Evolutionary conservation across 2,797 vertebrate genomes (phyloP), one percentile per base, ranked within the genome.

Genomic region (Pseudochaenichthys georgianus): DNA sequence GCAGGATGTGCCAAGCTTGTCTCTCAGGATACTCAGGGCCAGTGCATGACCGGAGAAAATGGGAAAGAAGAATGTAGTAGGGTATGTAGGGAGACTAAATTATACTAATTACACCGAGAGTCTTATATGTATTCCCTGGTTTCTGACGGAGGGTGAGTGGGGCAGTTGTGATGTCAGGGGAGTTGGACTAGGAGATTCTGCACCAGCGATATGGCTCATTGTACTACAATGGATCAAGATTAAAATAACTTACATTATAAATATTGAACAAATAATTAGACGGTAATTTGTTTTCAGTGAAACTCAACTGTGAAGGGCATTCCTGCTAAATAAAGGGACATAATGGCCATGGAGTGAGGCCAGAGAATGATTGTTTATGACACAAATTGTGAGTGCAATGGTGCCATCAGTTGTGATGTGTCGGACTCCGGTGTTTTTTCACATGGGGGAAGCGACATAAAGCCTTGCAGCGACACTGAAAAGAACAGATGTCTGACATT

Each of bases 401-500:
- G 51, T 52, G 51, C 45, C 70, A 71, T 84, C 63, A 58, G 38
- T 52, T 47, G 47, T 76, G 63, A 72, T 74, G 52, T 81, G 55
- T 34, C 47, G 0, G 47, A 55, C 58, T 58, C 45, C 62, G 67
- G 59, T 75, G 58, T 59, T 78, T 76, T 66, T 83, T 67, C 73
- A 79, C 52, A 78, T 64, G 52, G 57, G 31, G 16, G 13, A 53
- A 61, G 38, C 19, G 2, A 75, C 52, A 67, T 74, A 72, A 82
- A 77, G 57, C 51, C 66, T 65, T 13, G 23, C 57, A 55, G 66
- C 28, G 12, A 65, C 55, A 62, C 55, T 78, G 23, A 68, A 69
- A 74, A 60, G 66, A 83, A 70, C 79, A 84, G 65, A 76, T 85
- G 75, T 77, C 78, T 59, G 46, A 63, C 21, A 57, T 70, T 68